Evolutionary conservation across 2,888 invertebrate species (phyloP).

Genomic region (Dorcus parallelipipedus): DNA sequence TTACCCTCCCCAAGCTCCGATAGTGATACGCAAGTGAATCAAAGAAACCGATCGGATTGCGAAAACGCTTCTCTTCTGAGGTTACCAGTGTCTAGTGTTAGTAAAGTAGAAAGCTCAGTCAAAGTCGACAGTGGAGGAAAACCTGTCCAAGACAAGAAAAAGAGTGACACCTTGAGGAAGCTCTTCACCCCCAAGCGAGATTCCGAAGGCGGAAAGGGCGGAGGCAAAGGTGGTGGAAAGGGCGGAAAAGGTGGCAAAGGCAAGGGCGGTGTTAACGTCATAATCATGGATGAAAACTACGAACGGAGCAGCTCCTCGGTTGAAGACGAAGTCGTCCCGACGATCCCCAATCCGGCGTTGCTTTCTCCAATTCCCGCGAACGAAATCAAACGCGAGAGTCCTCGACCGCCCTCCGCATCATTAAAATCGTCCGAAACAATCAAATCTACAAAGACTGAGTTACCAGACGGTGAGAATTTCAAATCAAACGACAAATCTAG

Average conservation of each 20-base stretch:
- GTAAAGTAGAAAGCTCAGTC: slow-evolving; percentile 31
- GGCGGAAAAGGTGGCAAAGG: slow-evolving; percentile 61
- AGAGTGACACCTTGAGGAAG: slow-evolving; percentile 64
- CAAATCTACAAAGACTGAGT: slow-evolving; percentile 48
- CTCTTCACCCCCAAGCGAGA: slow-evolving; percentile 60
- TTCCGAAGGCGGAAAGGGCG: slow-evolving; percentile 63
- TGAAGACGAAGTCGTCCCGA: slow-evolving; percentile 42
- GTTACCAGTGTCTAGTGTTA: background rate
- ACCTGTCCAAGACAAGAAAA: slow-evolving; percentile 65
- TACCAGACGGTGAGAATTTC: slow-evolving; percentile 33
- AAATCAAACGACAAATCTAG: slow-evolving; percentile 16
- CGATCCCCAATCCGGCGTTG: slow-evolving; percentile 35
- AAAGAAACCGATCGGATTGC: slow-evolving; percentile 25
- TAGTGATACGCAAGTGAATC: slow-evolving; percentile 26
- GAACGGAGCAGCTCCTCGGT: slow-evolving; percentile 48
- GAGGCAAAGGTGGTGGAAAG: slow-evolving; percentile 66
- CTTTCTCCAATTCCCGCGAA: slow-evolving; percentile 38
- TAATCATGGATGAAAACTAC: slow-evolving; percentile 63
- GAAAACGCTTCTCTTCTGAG: slow-evolving; percentile 21
- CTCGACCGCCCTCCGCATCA: slow-evolving; percentile 22
- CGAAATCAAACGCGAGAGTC: slow-evolving; percentile 23
- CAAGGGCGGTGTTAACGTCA: slow-evolving; percentile 64
- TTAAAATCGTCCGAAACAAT: slow-evolving; percentile 24
- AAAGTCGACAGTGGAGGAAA: slow-evolving; percentile 51
- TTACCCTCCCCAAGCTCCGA: slow-evolving; percentile 30